phyloP scores from a whole-genome alignment of 2,113 vertebrate species.

The Brachyhypopomus gauderio region DNA sequence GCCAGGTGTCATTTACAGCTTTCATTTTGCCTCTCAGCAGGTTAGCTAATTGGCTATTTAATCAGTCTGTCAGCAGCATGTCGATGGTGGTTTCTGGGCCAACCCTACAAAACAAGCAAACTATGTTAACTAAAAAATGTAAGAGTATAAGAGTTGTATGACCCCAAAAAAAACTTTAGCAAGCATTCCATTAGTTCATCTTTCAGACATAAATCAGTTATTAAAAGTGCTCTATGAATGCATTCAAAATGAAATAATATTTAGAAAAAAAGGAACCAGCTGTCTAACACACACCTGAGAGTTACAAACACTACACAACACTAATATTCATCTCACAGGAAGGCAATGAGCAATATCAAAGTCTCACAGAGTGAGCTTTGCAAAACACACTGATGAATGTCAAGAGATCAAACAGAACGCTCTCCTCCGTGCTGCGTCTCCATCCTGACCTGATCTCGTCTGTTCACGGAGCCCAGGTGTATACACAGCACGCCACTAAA shows the following conservation, averaged over 20 bases:
- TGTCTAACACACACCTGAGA: not conserved
- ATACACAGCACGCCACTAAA: conserved; percentile 61
- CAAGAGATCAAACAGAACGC: conserved; percentile 43
- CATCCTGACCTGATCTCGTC: conserved; percentile 34
- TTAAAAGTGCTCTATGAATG: no score
- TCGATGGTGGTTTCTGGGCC: no score
- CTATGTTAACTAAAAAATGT: no score
- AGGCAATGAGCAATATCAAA: conserved; percentile 13
- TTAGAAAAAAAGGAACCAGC: not conserved
- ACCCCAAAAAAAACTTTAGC: no score
- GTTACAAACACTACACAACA: not conserved
- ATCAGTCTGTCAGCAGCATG: no score
- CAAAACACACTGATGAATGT: conserved; percentile 37
- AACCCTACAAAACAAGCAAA: no score
- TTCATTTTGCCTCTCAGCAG: no score
- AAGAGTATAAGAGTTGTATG: no score
- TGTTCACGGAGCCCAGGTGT: conserved; percentile 55
- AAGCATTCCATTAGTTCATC: no score
- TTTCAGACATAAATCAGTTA: no score
- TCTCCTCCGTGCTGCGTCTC: conserved; percentile 9
- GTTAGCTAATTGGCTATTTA: no score
- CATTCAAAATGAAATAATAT: not conserved
- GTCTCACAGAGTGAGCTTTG: conserved; percentile 12
- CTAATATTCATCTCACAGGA: conserved; percentile 30
- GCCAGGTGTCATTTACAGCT: no score